A percentile compares a stretch with the other conserved stretches of the same genome.
phyloP scores from a whole-genome alignment of 2,888 invertebrate species.

The Trachelus troglodyta region DNA sequence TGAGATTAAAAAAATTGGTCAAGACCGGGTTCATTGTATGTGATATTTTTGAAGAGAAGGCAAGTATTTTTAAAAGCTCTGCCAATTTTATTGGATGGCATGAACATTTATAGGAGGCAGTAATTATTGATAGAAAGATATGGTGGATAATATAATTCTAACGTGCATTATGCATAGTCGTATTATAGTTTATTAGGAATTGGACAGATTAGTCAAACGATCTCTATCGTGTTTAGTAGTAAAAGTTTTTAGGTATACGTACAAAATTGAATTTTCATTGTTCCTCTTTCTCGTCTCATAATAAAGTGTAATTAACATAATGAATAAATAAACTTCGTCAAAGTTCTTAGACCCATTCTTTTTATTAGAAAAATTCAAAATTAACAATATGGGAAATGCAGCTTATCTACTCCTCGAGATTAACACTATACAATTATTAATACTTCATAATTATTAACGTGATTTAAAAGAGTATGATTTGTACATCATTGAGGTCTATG shows the following conservation, averaged over 20 bases:
- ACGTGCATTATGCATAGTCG: neutral
- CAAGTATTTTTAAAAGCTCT: neutral
- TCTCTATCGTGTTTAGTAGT: neutral
- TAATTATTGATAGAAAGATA: neutral
- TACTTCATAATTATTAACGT: neutral
- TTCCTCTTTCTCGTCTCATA: neutral
- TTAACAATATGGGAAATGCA: neutral
- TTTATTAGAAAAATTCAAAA: neutral
- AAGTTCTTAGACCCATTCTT: neutral
- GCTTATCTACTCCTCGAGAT: neutral
- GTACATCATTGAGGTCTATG: neutral
- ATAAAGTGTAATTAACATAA: neutral
- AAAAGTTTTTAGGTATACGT: neutral
- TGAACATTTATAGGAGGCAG: neutral
- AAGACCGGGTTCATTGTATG: neutral
- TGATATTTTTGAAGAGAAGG: neutral
- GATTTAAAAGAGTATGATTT: neutral
- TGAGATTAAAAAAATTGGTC: neutral
- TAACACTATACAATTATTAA: neutral
- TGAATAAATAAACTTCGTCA: neutral
- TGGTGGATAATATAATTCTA: neutral
- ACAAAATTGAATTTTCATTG: neutral
- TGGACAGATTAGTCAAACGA: neutral
- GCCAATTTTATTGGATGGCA: neutral
- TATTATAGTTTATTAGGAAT: neutral